These are phyloP conservation scores for Triplophysa yarkandensis DNA, from an alignment of 2,797 vertebrate species.

Conservation along the genomic window DNA sequence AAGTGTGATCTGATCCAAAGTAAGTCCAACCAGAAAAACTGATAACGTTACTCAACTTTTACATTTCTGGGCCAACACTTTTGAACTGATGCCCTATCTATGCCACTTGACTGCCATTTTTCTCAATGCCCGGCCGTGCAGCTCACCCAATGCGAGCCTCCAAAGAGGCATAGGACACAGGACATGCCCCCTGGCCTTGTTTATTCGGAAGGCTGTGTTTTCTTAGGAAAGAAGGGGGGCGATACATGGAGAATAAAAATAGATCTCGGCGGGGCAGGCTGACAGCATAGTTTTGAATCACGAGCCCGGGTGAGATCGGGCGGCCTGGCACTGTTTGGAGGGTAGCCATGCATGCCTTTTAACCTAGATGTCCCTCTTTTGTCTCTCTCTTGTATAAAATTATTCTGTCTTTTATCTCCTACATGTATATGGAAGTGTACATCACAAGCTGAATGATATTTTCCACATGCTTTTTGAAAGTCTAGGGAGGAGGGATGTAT, in stretches of 20 bases:
- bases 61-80: background rate
- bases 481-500: background rate
- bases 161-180: slow-evolving; percentile 18
- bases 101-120: slow-evolving; percentile 14
- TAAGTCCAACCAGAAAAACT: no score
- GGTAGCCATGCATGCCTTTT: slow-evolving; percentile 69
- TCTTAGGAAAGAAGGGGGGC: slow-evolving; percentile 30
- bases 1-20: no score
- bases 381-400: slow-evolving; percentile 61
- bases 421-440: slow-evolving; percentile 23
- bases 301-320: slow-evolving; percentile 53
- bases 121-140: slow-evolving; percentile 3
- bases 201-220: slow-evolving; percentile 62
- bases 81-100: background rate
- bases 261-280: slow-evolving; percentile 58
- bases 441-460: background rate
- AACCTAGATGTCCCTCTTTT: slow-evolving; percentile 70
- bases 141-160: background rate
- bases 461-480: background rate
- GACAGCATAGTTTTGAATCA: slow-evolving; percentile 68
- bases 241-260: slow-evolving; percentile 58
- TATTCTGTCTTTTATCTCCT: slow-evolving; percentile 29
- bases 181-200: slow-evolving; percentile 52
- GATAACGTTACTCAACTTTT: no score
- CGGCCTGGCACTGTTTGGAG: slow-evolving; percentile 65